Percentiles rank a stretch among this genome's conserved stretches.
phyloP scores from a whole-genome alignment of 2,797 vertebrate species.

The Crenuchus spilurus region DNA sequence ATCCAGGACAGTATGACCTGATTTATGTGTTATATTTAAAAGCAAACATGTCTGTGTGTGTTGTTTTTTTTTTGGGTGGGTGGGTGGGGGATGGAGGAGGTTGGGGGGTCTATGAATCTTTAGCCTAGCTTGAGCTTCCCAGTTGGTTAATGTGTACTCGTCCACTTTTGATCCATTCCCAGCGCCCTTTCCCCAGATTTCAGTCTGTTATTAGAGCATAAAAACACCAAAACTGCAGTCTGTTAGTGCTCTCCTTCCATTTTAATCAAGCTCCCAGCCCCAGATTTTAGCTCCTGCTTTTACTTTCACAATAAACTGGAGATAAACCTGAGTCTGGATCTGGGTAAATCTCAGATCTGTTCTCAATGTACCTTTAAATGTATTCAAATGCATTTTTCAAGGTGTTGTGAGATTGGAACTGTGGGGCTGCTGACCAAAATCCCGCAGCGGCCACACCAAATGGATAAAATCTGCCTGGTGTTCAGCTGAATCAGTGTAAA shows the following conservation, averaged over 20 bases:
- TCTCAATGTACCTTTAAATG: too few species aligned
- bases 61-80: not conserved
- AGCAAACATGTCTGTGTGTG: not conserved
- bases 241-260: conserved; percentile 9
- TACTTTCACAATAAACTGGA: not conserved
- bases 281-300: too few species aligned
- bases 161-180: not conserved
- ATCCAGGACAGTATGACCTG: too few species aligned
- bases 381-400: too few species aligned
- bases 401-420: too few species aligned
- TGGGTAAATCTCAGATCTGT: not conserved
- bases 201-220: not conserved
- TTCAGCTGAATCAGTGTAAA: too few species aligned
- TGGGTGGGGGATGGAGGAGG: not conserved
- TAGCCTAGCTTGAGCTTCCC: not conserved
- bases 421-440: too few species aligned
- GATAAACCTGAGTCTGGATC: not conserved
- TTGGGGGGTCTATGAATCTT: not conserved
- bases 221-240: too few species aligned
- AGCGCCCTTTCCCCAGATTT: not conserved
- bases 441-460: too few species aligned
- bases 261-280: not conserved
- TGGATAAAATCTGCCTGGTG: too few species aligned
- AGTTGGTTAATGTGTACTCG: not conserved
- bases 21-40: too few species aligned